Evolutionary conservation across 2,113 vertebrate genomes (phyloP).

Genomic region (Oncorhynchus tshawytscha): DNA sequence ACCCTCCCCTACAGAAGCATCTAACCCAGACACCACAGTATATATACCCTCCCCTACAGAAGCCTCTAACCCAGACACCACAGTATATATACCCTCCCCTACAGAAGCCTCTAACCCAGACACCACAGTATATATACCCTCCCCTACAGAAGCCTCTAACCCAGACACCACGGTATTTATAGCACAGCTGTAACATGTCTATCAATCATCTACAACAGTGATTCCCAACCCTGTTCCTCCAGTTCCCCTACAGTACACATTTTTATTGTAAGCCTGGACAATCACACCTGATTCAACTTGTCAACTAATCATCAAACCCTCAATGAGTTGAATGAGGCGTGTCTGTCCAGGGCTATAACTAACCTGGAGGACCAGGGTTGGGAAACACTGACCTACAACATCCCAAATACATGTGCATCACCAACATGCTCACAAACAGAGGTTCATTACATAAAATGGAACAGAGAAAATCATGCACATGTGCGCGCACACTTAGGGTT

Average conservation of each 20-base stretch:
- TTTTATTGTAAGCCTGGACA: no score
- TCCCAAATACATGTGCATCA: not conserved
- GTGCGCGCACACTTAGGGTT: constrained; percentile 11
- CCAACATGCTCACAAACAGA: not conserved
- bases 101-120: not conserved
- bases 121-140: not conserved
- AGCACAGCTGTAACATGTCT: not conserved
- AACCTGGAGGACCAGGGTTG: no score
- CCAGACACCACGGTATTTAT: no score
- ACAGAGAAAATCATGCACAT: not conserved
- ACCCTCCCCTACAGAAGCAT: constrained; percentile 27
- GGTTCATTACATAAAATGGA: not conserved
- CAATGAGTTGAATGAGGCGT: no score
- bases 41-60: constrained; percentile 29
- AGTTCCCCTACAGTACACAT: no score
- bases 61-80: no score
- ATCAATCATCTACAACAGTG: not conserved
- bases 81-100: constrained; percentile 22
- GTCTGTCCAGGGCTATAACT: no score
- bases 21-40: no score
- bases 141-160: constrained; percentile 18
- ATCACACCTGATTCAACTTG: no score
- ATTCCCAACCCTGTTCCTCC: no score
- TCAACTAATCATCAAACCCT: no score
- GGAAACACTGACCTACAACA: not conserved